phyloP scores from a whole-genome alignment of 1,140 invertebrate genomes.

The Brachionus rubens region DNA sequence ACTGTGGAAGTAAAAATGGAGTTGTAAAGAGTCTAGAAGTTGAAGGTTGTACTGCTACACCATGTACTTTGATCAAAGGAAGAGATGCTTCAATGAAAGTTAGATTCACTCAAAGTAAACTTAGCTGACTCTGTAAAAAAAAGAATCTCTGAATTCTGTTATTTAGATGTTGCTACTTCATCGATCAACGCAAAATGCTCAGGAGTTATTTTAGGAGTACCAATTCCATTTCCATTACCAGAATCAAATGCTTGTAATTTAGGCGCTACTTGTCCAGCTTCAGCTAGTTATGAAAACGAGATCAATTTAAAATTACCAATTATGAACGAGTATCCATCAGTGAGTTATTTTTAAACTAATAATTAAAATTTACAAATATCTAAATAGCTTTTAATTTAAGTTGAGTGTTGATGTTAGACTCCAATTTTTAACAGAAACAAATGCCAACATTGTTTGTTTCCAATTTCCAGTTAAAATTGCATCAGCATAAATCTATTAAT shows the following conservation, averaged over 20 bases:
- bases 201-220: slow-evolving; percentile 19
- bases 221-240: slow-evolving; percentile 41
- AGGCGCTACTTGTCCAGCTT: slow-evolving; percentile 7
- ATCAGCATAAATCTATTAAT: background rate
- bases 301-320: background rate
- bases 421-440: slow-evolving; percentile 6
- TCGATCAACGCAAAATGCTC: background rate
- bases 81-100: background rate
- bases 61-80: slow-evolving; percentile 31
- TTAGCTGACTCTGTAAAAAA: too few relatives aligned
- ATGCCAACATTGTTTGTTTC: slow-evolving; percentile 5
- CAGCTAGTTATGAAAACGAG: background rate
- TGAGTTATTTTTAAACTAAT: background rate
- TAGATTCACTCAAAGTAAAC: slow-evolving; percentile 23
- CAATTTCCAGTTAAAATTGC: slow-evolving; percentile 43
- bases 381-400: background rate
- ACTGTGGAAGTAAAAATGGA: slow-evolving; percentile 15
- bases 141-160: background rate
- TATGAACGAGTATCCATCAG: slow-evolving; percentile 31
- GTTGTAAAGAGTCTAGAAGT: background rate
- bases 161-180: background rate
- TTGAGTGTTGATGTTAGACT: slow-evolving; percentile 38
- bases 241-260: slow-evolving; percentile 26
- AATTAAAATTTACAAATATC: background rate
- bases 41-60: background rate